Conservation (phyloP, 2,888 invertebrate species). For the Invenusta paracnida region DNA sequence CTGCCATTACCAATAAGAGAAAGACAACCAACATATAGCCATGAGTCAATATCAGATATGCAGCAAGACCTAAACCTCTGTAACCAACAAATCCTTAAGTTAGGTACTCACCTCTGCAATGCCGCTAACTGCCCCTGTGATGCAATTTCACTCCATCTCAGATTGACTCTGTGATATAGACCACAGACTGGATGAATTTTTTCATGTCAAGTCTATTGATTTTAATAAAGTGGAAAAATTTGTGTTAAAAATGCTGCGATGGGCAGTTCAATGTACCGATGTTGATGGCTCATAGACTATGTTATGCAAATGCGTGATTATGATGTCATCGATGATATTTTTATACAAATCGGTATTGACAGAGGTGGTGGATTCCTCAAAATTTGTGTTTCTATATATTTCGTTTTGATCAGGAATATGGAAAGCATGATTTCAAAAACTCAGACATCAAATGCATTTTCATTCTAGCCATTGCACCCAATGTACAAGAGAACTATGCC, state of each 20-base stretch:
- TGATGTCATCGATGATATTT: too few relatives aligned
- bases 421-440: neutral
- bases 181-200: neutral
- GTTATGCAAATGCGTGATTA: too few relatives aligned
- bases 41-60: neutral
- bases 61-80: neutral
- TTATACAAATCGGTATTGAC: neutral
- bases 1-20: neutral
- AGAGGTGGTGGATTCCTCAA: neutral
- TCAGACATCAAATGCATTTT: neutral
- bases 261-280: neutral
- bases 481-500: neutral
- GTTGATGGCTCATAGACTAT: too few relatives aligned
- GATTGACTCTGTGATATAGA: neutral
- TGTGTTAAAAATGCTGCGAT: neutral
- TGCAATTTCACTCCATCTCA: neutral
- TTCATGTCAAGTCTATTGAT: neutral
- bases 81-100: neutral
- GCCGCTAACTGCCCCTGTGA: neutral
- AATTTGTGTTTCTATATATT: neutral
- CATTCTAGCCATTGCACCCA: neutral
- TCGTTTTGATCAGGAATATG: neutral
- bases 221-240: neutral
- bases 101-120: neutral
- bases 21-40: neutral